Percentiles rank a stretch among this genome's conserved stretches.
Conservation (phyloP, 1,140 invertebrate genomes). For the Paracyclopina nana region DNA sequence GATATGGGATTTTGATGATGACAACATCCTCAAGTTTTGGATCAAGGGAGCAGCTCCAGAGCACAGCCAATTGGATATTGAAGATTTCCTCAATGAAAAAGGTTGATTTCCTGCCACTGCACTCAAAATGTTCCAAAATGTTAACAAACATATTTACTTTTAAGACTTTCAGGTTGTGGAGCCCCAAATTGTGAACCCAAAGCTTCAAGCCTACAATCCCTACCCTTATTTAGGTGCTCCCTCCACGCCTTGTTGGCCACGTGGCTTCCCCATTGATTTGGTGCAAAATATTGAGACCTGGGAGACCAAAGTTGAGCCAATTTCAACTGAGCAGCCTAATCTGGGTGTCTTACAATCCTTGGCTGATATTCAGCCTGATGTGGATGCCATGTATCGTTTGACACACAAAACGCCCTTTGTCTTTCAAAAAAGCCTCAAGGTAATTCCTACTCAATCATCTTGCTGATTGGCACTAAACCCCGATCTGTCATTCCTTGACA, state of each 20-base stretch:
- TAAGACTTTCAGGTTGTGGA: background rate
- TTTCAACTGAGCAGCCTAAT: background rate
- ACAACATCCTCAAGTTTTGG: constrained; percentile 15
- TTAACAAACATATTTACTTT: background rate
- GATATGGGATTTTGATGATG: constrained; percentile 11
- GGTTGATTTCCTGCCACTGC: background rate
- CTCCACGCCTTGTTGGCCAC: constrained; percentile 1
- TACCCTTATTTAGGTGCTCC: constrained; percentile 5
- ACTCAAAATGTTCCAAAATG: background rate
- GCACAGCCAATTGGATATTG: background rate
- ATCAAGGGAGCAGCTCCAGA: background rate
- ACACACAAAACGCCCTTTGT: background rate
- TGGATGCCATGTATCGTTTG: constrained; percentile 8
- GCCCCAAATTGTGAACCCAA: background rate
- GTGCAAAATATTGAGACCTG: background rate
- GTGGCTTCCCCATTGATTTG: background rate
- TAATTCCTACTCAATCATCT: no score
- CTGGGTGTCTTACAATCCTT: constrained; percentile 6
- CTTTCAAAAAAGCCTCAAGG: background rate
- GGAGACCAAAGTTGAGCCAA: background rate
- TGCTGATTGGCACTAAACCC: no score
- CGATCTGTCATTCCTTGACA: no score
- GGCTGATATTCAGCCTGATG: constrained; percentile 10
- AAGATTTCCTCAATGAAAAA: background rate
- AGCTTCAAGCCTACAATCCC: background rate